Conservation (phyloP, 2,797 vertebrate genomes). For the Glossophaga mutica region DNA sequence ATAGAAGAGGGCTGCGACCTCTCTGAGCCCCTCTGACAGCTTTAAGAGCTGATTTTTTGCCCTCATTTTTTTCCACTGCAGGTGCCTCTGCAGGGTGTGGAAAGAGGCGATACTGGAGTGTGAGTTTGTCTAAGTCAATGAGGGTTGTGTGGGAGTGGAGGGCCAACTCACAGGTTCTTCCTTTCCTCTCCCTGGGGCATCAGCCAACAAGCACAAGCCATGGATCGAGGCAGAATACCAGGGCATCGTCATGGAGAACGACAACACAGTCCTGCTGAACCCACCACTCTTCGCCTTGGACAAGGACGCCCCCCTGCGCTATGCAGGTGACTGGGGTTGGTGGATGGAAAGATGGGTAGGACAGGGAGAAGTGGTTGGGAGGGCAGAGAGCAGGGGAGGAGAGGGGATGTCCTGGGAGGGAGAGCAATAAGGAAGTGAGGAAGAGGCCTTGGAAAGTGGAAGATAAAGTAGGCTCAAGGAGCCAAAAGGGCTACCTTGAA, state of each 20-base stretch:
- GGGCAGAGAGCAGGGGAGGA: background rate
- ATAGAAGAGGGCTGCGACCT: background rate
- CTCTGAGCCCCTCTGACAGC: background rate
- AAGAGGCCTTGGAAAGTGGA: background rate
- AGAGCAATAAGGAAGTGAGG: background rate
- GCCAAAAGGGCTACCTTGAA: background rate
- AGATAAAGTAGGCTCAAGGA: background rate
- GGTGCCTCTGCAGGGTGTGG: background rate
- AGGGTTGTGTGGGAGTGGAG: background rate
- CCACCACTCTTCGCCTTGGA: constrained; percentile 98
- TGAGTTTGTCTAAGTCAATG: background rate
- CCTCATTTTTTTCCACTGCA: background rate
- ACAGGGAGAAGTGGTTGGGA: background rate
- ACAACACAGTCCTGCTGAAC: constrained; percentile 97
- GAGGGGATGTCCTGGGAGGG: background rate
- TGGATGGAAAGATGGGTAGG: background rate
- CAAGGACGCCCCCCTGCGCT: constrained; percentile 97
- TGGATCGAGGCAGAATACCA: constrained; percentile 99
- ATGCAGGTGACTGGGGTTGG: constrained; percentile 87
- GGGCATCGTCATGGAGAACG: constrained; percentile 99
- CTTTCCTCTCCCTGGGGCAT: constrained; percentile 6
- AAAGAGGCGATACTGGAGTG: background rate
- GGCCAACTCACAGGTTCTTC: background rate
- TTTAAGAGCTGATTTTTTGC: background rate
- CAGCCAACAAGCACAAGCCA: constrained; percentile 99